Evolutionary conservation across 2,797 vertebrate genomes (phyloP).

Genomic region (Semaprochilodus insignis): DNA sequence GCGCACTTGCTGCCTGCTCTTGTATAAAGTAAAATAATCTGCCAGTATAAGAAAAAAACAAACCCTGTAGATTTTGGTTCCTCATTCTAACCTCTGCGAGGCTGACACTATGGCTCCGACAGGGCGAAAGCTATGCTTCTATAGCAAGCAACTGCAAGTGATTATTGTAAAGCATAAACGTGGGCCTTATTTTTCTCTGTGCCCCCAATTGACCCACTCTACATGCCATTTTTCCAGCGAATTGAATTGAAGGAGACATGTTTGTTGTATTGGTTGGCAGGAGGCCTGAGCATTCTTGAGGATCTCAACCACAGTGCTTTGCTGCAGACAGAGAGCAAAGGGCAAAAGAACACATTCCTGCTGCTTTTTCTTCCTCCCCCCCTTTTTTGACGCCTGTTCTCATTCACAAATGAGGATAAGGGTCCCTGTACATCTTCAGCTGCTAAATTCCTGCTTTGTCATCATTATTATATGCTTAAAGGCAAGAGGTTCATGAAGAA

Average conservation of each 20-base stretch:
- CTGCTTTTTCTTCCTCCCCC: neutral
- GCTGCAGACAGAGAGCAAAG: slow-evolving; percentile 45
- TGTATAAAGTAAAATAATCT: slow-evolving; percentile 17
- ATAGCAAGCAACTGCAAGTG: slow-evolving; percentile 22
- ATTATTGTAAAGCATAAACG: slow-evolving; percentile 21
- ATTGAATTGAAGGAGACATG: slow-evolving; percentile 49
- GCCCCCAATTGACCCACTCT: slow-evolving; percentile 45
- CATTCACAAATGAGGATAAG: slow-evolving; percentile 35
- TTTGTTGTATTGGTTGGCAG: slow-evolving; percentile 48
- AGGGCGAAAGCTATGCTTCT: neutral
- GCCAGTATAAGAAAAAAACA: neutral
- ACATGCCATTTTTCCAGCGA: slow-evolving; percentile 47
- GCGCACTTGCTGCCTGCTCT: slow-evolving; percentile 28
- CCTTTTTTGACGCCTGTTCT: slow-evolving; percentile 32
- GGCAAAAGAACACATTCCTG: slow-evolving; percentile 49
- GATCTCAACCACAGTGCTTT: slow-evolving; percentile 38
- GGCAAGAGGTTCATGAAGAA: neutral
- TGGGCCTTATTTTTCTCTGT: slow-evolving; percentile 22
- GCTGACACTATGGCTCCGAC: neutral
- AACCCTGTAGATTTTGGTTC: slow-evolving; percentile 7
- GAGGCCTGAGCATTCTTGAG: slow-evolving; percentile 39
- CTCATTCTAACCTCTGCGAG: neutral
- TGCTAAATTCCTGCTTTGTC: neutral
- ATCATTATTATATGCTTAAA: neutral
- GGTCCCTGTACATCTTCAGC: neutral